These are phyloP conservation scores for Morus bassanus DNA, from an alignment of 2,797 vertebrate genomes.

Conservation along the genomic window DNA sequence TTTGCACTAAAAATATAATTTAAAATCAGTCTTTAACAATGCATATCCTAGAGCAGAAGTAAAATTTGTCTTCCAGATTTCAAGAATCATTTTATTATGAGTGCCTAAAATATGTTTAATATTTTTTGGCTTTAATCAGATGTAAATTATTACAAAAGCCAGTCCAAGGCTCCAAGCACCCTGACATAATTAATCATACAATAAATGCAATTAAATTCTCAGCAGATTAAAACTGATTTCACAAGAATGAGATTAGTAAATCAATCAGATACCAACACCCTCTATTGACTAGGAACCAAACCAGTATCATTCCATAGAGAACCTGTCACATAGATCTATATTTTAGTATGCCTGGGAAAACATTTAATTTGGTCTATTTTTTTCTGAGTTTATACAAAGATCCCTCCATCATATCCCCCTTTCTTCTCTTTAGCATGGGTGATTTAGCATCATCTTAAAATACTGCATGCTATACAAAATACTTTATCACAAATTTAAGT, in stretches of 20 bases:
- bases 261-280: background rate
- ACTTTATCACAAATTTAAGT: background rate
- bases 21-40: background rate
- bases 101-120: background rate
- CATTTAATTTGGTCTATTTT: background rate
- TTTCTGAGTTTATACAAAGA: background rate
- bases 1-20: background rate
- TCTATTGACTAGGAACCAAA: background rate
- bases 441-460: background rate
- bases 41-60: background rate
- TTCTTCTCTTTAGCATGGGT: background rate
- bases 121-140: background rate
- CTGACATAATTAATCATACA: slow-evolving; percentile 19
- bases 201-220: slow-evolving; percentile 22
- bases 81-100: background rate
- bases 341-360: background rate
- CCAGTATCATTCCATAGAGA: background rate
- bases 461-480: background rate
- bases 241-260: background rate
- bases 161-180: background rate
- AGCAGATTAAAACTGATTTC: slow-evolving; percentile 24
- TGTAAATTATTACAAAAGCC: background rate
- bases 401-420: accelerated
- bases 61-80: background rate
- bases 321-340: background rate